Percentiles rank a stretch among this genome's conserved stretches.
phyloP scores from a whole-genome alignment of 2,797 vertebrate species.

The Acipenser oxyrinchus region DNA sequence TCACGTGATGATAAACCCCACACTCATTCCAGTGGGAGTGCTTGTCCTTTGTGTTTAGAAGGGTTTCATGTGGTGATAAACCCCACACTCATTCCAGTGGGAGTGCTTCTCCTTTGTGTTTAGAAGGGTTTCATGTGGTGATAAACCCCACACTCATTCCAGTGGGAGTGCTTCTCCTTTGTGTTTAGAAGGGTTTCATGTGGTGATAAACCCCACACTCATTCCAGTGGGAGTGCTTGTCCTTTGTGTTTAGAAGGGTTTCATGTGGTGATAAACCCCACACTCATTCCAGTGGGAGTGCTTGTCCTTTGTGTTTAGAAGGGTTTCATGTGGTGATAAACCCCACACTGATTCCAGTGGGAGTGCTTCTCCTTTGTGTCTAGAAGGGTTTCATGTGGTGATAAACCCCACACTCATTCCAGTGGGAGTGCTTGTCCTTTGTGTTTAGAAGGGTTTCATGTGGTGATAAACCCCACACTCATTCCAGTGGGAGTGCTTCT shows the following conservation, averaged over 20 bases:
- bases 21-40: neutral
- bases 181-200: neutral
- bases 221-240: neutral
- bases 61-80: conserved; percentile 6
- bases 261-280: neutral
- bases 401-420: no score
- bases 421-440: neutral
- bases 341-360: no score
- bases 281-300: neutral
- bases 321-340: conserved; percentile 6
- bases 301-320: neutral
- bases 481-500: neutral
- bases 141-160: no score
- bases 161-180: neutral
- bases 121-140: conserved; percentile 1
- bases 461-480: no score
- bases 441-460: neutral
- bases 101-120: neutral
- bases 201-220: no score
- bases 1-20: neutral
- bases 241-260: neutral
- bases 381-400: conserved; percentile 1
- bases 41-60: neutral
- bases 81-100: no score
- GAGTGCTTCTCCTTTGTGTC: neutral